phyloP scores from a whole-genome alignment of 2,113 vertebrate genomes.

The Anoura caudifer region DNA sequence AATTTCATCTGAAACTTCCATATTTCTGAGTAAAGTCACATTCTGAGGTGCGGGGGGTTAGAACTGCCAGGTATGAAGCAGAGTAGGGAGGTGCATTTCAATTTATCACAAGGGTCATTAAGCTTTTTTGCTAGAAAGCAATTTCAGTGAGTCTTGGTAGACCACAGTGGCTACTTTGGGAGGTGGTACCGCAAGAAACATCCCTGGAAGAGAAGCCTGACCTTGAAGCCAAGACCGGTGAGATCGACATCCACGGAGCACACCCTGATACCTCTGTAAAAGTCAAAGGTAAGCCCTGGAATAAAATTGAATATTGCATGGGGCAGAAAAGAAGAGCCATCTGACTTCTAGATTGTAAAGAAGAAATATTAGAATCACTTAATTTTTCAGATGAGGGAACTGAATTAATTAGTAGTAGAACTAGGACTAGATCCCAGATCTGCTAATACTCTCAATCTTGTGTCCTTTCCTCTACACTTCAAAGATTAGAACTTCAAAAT shows the following conservation, averaged over 20 bases:
- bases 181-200: background rate
- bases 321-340: background rate
- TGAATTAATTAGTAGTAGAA: background rate
- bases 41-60: background rate
- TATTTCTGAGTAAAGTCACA: background rate
- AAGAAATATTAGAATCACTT: background rate
- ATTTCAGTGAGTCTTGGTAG: background rate
- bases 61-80: background rate
- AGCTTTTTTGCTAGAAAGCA: background rate
- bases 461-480: background rate
- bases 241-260: background rate
- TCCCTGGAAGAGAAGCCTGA: background rate
- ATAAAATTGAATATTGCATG: background rate
- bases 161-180: background rate
- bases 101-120: background rate
- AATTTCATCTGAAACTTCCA: background rate
- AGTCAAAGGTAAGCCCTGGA: background rate
- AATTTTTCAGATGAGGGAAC: background rate
- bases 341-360: background rate
- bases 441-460: background rate
- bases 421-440: background rate
- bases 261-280: background rate
- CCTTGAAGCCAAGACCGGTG: background rate
- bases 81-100: background rate
- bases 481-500: slow-evolving; percentile 12